These are phyloP conservation scores for Accipiter cooperii DNA, from an alignment of 2,113 vertebrate species.

Conservation along the genomic window DNA sequence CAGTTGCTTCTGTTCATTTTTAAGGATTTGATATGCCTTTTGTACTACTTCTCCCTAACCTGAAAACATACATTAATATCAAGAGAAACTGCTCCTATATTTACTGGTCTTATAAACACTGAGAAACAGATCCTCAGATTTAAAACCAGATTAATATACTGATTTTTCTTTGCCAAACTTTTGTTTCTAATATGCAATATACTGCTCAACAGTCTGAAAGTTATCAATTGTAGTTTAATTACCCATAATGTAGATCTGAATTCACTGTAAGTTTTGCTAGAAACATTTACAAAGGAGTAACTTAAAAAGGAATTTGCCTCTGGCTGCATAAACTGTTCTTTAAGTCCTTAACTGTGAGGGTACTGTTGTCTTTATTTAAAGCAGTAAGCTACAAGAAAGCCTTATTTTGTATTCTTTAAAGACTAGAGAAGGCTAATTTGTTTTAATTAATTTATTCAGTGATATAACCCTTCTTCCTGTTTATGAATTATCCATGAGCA, in stretches of 20 bases:
- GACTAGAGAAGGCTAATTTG: constrained; percentile 38
- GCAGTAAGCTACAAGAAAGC: neutral
- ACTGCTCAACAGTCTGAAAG: neutral
- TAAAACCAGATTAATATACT: neutral
- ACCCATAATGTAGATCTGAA: neutral
- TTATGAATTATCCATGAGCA: constrained; percentile 52
- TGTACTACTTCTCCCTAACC: neutral
- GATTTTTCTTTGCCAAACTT: neutral
- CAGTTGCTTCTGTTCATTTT: neutral
- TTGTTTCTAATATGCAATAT: neutral
- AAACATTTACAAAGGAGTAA: neutral
- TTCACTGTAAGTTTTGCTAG: neutral
- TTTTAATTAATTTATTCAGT: constrained; percentile 48
- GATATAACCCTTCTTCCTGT: constrained; percentile 35
- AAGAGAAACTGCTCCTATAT: neutral
- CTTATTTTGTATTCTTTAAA: constrained; percentile 38
- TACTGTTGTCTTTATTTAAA: constrained; percentile 35
- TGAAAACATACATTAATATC: neutral
- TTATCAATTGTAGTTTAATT: neutral
- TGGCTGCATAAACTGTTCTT: neutral
- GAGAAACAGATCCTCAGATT: neutral
- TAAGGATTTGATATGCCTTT: neutral
- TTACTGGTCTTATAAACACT: neutral
- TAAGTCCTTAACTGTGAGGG: constrained; percentile 11
- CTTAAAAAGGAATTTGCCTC: neutral